A percentile compares a stretch with the other conserved stretches of the same genome.
Conservation (phyloP, 2,797 vertebrate species). For the Setipinna tenuifilis region DNA sequence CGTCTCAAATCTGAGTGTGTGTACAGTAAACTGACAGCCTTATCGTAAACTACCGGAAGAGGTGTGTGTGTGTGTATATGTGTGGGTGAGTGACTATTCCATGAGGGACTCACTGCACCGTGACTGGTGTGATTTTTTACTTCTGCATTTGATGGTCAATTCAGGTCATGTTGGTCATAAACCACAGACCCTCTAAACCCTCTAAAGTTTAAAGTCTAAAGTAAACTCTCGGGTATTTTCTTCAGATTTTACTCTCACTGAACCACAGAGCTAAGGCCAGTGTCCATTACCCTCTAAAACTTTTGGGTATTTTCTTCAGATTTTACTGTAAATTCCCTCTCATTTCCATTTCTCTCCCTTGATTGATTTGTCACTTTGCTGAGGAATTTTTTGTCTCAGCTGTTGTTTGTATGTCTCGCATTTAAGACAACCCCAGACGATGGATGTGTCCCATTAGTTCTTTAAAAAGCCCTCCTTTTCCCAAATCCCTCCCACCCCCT, state of each 20-base stretch:
- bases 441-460: neutral
- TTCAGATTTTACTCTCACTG: too few species aligned
- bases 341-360: neutral
- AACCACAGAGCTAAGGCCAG: neutral
- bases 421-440: neutral
- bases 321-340: neutral
- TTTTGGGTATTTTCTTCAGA: neutral
- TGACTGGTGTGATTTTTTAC: neutral
- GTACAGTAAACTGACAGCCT: neutral
- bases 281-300: neutral
- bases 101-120: neutral
- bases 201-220: too few species aligned
- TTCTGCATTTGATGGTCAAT: neutral
- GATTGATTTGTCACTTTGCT: neutral
- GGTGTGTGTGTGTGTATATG: neutral
- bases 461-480: neutral
- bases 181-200: too few species aligned
- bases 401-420: neutral
- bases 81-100: neutral
- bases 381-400: neutral
- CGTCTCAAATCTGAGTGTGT: neutral
- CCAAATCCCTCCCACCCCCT: slow-evolving; percentile 27
- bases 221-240: too few species aligned
- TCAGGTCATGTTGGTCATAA: neutral
- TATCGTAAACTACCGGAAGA: neutral